A percentile compares a stretch with the other conserved stretches of the same genome.
Evolutionary conservation across 2,113 vertebrate species (phyloP).

Genomic region (Hydrochoerus hydrochaeris): DNA sequence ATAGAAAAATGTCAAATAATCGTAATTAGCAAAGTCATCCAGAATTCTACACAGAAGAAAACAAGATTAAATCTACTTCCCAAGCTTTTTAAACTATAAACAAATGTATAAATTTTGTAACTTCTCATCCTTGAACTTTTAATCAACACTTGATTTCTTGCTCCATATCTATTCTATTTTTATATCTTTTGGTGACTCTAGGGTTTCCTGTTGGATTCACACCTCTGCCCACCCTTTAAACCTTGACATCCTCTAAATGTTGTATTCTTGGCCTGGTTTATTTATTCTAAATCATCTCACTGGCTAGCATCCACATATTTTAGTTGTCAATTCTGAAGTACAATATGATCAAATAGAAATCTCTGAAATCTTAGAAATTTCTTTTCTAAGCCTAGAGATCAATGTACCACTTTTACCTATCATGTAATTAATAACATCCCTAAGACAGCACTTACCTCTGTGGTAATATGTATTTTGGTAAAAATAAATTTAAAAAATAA

Average conservation of each 20-base stretch:
- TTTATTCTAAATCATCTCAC: background rate
- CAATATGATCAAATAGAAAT: background rate
- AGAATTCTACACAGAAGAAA: background rate
- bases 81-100: background rate
- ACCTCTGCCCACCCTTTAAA: background rate
- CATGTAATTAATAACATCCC: background rate
- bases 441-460: background rate
- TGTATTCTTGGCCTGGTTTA: background rate
- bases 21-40: background rate
- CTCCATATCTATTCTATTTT: background rate
- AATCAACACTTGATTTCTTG: background rate
- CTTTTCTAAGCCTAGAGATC: background rate
- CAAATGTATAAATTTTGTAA: background rate
- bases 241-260: background rate
- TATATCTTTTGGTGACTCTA: background rate
- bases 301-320: background rate
- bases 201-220: background rate
- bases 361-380: background rate
- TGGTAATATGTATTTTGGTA: background rate
- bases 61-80: background rate
- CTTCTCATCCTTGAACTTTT: background rate
- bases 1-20: slow-evolving; percentile 8
- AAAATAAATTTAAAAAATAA: background rate
- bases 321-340: background rate
- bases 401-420: background rate